phyloP scores from a whole-genome alignment of 2,888 invertebrate species.

The Oconnorella tubifera region DNA sequence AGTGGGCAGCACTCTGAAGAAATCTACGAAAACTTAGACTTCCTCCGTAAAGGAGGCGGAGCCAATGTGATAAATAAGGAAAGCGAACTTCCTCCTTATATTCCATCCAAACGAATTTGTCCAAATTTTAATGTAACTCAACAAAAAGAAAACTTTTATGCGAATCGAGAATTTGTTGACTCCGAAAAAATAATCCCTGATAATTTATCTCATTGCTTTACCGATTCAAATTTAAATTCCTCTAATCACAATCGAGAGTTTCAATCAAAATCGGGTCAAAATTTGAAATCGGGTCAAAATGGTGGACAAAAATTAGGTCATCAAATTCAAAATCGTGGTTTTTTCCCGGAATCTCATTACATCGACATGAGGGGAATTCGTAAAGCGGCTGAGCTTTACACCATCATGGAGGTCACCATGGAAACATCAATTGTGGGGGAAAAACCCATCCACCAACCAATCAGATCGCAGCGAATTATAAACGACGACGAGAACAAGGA shows the following conservation, averaged over 20 bases:
- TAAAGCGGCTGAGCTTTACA: background rate
- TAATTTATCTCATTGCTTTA: too few relatives aligned
- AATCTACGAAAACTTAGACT: background rate
- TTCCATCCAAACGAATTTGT: too few relatives aligned
- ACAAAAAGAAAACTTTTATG: too few relatives aligned
- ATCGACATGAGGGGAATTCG: background rate
- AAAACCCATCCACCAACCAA: too few relatives aligned
- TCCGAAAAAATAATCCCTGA: too few relatives aligned
- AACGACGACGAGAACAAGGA: too few relatives aligned
- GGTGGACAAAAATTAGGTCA: too few relatives aligned
- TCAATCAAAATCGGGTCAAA: too few relatives aligned
- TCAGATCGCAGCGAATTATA: too few relatives aligned
- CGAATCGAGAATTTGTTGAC: background rate
- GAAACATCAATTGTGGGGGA: background rate
- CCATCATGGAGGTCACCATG: background rate
- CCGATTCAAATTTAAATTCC: background rate
- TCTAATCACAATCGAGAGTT: too few relatives aligned
- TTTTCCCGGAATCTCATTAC: background rate
- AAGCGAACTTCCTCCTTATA: background rate
- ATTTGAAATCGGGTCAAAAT: too few relatives aligned
- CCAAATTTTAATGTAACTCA: too few relatives aligned
- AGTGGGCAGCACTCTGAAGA: background rate
- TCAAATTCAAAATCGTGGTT: background rate
- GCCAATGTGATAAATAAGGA: background rate
- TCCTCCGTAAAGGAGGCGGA: background rate